Evolutionary conservation across 2,888 invertebrate genomes (phyloP).

Genomic region (Ceramica pisi): DNA sequence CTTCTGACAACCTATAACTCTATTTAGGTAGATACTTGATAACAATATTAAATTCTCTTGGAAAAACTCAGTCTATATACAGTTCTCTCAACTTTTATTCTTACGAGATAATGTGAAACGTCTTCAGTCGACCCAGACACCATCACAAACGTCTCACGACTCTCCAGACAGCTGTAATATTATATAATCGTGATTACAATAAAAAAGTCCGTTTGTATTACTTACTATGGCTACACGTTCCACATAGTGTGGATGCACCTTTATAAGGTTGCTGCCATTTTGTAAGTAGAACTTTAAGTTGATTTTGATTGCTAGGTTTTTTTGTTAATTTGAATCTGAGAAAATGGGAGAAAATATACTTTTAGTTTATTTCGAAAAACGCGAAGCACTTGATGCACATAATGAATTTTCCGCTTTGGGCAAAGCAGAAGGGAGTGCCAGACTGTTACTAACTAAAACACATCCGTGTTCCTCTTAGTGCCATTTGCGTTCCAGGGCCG

Average conservation of each 20-base stretch:
- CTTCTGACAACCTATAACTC: too few relatives aligned
- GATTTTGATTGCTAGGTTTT: not conserved
- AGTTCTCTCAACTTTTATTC: conserved; percentile 16
- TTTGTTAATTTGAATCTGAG: too few relatives aligned
- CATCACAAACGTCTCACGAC: conserved; percentile 53
- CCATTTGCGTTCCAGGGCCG: too few relatives aligned
- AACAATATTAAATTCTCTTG: not conserved
- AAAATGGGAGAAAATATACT: too few relatives aligned
- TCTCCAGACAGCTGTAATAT: conserved; percentile 54
- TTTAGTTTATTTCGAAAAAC: too few relatives aligned
- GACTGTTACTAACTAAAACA: too few relatives aligned
- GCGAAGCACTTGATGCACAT: too few relatives aligned
- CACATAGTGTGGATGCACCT: conserved; percentile 48
- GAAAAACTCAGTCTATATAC: not conserved
- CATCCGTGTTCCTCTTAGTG: too few relatives aligned
- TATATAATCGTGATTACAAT: conserved; percentile 64
- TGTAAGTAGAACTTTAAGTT: conserved; percentile 6
- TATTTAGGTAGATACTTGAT: too few relatives aligned
- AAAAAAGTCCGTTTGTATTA: conserved; percentile 56
- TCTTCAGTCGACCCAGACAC: conserved; percentile 31
- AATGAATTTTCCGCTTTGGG: too few relatives aligned
- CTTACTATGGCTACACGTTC: conserved; percentile 48
- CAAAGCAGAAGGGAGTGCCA: too few relatives aligned
- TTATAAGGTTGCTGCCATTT: conserved; percentile 27
- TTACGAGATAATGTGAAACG: conserved; percentile 20